Conservation (phyloP, 2,113 vertebrate species). For the Ictalurus punctatus region DNA sequence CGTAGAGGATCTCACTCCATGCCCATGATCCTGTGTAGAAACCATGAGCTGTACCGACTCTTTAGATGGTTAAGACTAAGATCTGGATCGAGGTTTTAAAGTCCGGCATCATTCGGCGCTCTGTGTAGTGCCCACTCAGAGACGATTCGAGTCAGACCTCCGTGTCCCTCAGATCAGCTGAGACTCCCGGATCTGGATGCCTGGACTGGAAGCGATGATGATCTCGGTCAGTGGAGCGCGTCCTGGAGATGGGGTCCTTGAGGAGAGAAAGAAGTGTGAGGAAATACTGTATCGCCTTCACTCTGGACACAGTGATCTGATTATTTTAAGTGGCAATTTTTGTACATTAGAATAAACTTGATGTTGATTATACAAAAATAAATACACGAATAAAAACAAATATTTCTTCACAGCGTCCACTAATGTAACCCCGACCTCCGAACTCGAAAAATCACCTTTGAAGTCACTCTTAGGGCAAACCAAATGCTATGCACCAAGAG, state of each 20-base stretch:
- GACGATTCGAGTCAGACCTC: background rate
- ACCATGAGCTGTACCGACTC: background rate
- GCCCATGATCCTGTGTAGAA: background rate
- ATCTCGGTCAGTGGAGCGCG: constrained; percentile 5
- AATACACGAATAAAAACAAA: no score
- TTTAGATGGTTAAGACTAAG: background rate
- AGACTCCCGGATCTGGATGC: constrained; percentile 45
- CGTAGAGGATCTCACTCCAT: background rate
- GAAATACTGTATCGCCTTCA: background rate
- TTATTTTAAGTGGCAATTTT: no score
- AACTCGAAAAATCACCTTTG: background rate
- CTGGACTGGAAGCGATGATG: constrained; percentile 3
- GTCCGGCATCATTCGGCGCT: background rate
- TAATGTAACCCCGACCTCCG: background rate
- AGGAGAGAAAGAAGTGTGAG: background rate
- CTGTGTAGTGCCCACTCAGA: no score
- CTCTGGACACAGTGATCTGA: no score
- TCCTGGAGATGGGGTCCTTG: constrained; percentile 37
- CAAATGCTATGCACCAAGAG: background rate
- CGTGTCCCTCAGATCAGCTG: constrained; percentile 50
- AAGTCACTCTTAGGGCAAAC: background rate
- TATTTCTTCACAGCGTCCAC: no score
- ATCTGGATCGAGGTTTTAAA: background rate
- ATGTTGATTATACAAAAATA: no score
- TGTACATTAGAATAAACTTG: no score